Evolutionary conservation across 2,888 invertebrate genomes (phyloP).

Genomic region (Tetropium fuscum): DNA sequence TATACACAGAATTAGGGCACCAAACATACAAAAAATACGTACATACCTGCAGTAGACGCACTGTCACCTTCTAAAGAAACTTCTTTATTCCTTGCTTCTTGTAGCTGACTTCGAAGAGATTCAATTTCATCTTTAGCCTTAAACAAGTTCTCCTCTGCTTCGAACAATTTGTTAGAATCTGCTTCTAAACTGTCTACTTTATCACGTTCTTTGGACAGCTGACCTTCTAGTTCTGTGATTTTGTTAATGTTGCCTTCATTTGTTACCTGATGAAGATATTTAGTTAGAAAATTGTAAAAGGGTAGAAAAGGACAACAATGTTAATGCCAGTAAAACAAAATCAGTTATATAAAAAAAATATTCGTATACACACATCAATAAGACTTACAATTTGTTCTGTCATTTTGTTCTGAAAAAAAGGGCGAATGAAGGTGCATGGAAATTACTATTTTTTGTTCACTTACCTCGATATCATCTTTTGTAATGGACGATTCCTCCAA

Average conservation of each 20-base stretch:
- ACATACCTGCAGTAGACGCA: conserved; percentile 46
- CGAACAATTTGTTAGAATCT: conserved; percentile 72
- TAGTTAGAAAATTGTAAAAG: background rate
- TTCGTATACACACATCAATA: conserved; percentile 16
- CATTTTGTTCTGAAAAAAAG: conserved; percentile 64
- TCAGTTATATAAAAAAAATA: conserved; percentile 10
- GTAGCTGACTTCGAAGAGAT: conserved; percentile 68
- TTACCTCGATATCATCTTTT: conserved; percentile 90
- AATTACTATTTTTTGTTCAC: conserved; percentile 40
- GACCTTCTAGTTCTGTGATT: conserved; percentile 68
- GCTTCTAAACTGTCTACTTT: conserved; percentile 66
- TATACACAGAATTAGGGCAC: too few species aligned
- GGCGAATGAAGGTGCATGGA: background rate
- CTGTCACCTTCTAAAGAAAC: conserved; percentile 44
- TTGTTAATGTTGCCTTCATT: conserved; percentile 66
- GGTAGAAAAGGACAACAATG: background rate
- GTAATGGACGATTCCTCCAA: conserved; percentile 93
- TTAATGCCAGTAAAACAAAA: background rate
- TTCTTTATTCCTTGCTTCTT: conserved; percentile 68
- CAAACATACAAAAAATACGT: conserved; percentile 10
- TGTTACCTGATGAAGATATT: conserved; percentile 61
- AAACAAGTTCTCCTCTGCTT: conserved; percentile 75
- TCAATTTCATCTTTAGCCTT: conserved; percentile 73
- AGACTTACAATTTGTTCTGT: conserved; percentile 67
- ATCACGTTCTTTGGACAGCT: conserved; percentile 65